A percentile compares a stretch with the other conserved stretches of the same genome.
Evolutionary conservation across 2,888 invertebrate species (phyloP).

Genomic region (Caenorhabditis sp.): DNA sequence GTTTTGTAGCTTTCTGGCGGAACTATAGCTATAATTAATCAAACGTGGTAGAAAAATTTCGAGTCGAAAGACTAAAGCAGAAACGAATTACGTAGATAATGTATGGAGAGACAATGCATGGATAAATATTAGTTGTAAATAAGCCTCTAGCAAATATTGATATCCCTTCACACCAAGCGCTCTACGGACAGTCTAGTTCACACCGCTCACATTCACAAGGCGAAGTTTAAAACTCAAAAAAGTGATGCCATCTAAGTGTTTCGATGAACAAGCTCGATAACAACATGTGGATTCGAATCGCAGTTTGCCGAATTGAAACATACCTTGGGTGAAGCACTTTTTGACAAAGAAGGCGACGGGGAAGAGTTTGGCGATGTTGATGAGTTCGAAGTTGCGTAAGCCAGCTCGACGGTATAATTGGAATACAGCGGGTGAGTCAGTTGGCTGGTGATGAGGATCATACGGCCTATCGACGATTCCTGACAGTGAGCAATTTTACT

Average conservation of each 20-base stretch:
- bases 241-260: conserved; percentile 27
- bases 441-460: conserved; percentile 32
- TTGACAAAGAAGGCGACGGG: conserved; percentile 32
- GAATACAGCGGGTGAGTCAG: conserved; percentile 4
- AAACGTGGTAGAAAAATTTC: no score
- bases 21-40: no score
- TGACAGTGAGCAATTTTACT: background rate
- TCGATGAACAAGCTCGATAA: conserved; percentile 23
- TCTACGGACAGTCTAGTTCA: background rate
- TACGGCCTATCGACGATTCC: conserved; percentile 3
- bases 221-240: background rate
- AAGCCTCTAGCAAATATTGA: background rate
- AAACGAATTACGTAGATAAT: no score
- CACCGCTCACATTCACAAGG: no score
- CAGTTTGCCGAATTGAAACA: conserved; percentile 9
- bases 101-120: no score
- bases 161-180: background rate
- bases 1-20: conserved; percentile 37
- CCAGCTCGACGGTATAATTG: conserved; percentile 39
- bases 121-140: conserved; percentile 1
- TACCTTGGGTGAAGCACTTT: conserved; percentile 41
- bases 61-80: no score
- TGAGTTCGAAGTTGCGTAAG: conserved; percentile 20
- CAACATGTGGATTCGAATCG: background rate
- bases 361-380: conserved; percentile 23